These are phyloP conservation scores for Tubulanus polymorphus DNA, from an alignment of 2,888 invertebrate genomes.

Conservation along the genomic window DNA sequence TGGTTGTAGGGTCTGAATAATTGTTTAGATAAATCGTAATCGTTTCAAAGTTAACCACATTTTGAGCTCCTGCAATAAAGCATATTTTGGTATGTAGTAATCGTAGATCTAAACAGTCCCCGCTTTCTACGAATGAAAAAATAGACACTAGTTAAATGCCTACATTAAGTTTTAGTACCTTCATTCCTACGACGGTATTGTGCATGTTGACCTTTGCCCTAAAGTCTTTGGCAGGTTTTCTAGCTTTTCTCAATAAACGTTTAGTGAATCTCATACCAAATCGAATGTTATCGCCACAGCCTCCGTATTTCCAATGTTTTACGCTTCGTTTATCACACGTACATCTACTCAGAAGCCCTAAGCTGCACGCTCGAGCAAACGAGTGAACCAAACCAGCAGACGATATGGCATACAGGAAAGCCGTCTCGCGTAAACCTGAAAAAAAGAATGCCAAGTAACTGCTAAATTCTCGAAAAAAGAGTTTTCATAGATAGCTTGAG, in stretches of 20 bases:
- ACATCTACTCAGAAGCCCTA: slow-evolving; percentile 89
- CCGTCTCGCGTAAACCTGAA: slow-evolving; percentile 90
- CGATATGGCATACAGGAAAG: slow-evolving; percentile 93
- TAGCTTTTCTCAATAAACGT: slow-evolving; percentile 90
- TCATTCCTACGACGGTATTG: slow-evolving; percentile 47
- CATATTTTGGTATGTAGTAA: neutral
- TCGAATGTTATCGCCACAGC: slow-evolving; percentile 93
- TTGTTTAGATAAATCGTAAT: neutral
- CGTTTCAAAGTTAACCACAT: neutral
- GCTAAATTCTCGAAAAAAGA: no score
- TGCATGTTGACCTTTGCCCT: slow-evolving; percentile 44
- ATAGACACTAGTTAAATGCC: neutral
- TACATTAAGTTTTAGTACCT: no score
- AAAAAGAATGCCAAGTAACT: no score
- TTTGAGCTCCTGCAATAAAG: slow-evolving; percentile 2
- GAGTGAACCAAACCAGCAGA: slow-evolving; percentile 93
- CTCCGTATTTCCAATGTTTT: slow-evolving; percentile 86
- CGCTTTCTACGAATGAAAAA: neutral
- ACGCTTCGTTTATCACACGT: slow-evolving; percentile 72
- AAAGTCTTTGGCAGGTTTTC: slow-evolving; percentile 65
- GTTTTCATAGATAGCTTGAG: no score
- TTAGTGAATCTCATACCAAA: slow-evolving; percentile 92
- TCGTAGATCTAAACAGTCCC: neutral
- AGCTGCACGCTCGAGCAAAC: slow-evolving; percentile 88
- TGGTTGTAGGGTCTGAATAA: neutral